Evolutionary conservation across 2,113 vertebrate species (phyloP).

Genomic region (Rhinoptilus africanus): DNA sequence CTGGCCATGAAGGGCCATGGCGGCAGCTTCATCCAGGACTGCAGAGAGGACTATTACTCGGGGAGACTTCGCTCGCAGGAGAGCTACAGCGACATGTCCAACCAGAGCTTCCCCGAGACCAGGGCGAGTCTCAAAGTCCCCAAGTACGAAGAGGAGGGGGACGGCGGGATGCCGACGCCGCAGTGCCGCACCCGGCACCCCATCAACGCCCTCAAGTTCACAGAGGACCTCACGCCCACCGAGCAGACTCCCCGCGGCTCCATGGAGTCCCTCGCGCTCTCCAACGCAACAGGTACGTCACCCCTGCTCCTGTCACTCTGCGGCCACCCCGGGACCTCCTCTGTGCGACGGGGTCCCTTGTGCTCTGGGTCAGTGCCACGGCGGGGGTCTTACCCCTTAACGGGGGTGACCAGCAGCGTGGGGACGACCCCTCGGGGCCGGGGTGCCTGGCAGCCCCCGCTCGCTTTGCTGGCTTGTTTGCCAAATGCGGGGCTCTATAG

Average conservation of each 20-base stretch:
- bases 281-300: constrained; percentile 87
- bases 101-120: constrained; percentile 85
- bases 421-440: fast-evolving
- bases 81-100: constrained; percentile 88
- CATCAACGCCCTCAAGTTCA: constrained; percentile 90
- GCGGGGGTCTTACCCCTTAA: fast-evolving
- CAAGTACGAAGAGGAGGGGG: constrained; percentile 88
- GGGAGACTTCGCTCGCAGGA: constrained; percentile 86
- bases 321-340: fast-evolving
- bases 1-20: constrained; percentile 88
- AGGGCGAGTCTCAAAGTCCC: constrained; percentile 83
- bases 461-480: neutral
- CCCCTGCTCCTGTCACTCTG: neutral
- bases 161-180: constrained; percentile 71
- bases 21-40: constrained; percentile 85
- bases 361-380: fast-evolving
- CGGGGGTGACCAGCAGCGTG: neutral
- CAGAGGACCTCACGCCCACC: constrained; percentile 87
- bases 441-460: neutral
- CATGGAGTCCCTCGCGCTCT: constrained; percentile 92
- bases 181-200: constrained; percentile 90
- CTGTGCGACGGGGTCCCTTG: fast-evolving
- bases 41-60: constrained; percentile 85
- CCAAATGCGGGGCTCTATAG: neutral
- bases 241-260: constrained; percentile 93